These are phyloP conservation scores for Dryomyza anilis DNA, from an alignment of 2,888 invertebrate genomes.

Conservation along the genomic window DNA sequence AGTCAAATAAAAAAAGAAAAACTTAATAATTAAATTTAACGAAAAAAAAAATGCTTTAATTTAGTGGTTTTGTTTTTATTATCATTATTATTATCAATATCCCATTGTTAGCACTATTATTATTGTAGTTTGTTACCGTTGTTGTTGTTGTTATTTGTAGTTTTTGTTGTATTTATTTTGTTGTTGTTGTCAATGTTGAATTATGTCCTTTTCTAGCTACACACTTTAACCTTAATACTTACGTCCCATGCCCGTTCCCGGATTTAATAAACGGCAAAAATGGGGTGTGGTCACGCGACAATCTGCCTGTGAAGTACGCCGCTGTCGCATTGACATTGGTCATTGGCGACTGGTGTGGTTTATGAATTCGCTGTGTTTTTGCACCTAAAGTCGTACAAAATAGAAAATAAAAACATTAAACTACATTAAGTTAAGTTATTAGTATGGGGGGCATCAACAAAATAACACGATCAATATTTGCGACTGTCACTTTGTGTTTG, in stretches of 20 bases:
- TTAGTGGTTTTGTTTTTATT: too few relatives aligned
- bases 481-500: background rate
- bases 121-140: conserved; percentile 11
- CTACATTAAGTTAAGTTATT: background rate
- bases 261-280: conserved; percentile 61
- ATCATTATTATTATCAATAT: background rate
- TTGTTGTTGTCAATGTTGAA: conserved; percentile 1
- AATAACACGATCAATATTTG: background rate
- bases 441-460: background rate
- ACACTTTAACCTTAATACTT: conserved; percentile 51
- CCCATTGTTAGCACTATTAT: background rate
- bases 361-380: conserved; percentile 60
- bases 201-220: conserved; percentile 13
- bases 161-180: conserved; percentile 7
- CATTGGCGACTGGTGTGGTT: conserved; percentile 56
- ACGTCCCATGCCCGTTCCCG: conserved; percentile 57
- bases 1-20: too few relatives aligned
- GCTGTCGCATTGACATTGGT: conserved; percentile 59
- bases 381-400: conserved; percentile 46
- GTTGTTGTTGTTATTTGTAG: conserved; percentile 11
- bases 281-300: conserved; percentile 61
- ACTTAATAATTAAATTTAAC: too few relatives aligned
- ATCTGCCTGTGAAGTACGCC: conserved; percentile 51
- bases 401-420: background rate
- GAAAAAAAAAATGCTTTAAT: too few relatives aligned